Evolutionary conservation across 2,113 vertebrate genomes (phyloP).

Genomic region (Hemibagrus wyckioides): DNA sequence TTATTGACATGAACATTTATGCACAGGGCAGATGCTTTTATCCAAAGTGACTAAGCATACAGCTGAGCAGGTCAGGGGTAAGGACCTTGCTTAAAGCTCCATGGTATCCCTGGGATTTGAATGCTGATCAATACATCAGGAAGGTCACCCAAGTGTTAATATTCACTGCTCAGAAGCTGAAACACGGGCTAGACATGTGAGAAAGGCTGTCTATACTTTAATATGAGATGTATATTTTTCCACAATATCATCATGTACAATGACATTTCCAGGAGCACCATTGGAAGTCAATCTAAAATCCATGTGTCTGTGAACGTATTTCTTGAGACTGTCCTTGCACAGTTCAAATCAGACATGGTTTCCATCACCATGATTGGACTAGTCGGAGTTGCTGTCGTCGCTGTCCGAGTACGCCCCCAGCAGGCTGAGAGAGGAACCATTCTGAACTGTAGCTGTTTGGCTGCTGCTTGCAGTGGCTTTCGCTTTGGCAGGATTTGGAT

Average conservation of each 20-base stretch:
- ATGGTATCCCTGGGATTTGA: background rate
- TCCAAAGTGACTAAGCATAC: background rate
- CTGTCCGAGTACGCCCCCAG: conserved; percentile 78
- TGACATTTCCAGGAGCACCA: background rate
- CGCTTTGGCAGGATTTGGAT: background rate
- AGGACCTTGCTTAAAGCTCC: background rate
- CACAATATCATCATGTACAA: background rate
- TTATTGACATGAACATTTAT: background rate
- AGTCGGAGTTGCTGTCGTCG: conserved; percentile 66
- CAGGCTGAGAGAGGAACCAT: conserved; percentile 75
- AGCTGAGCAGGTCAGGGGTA: background rate
- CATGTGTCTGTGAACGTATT: background rate
- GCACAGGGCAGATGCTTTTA: background rate
- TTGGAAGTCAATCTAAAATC: background rate
- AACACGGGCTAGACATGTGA: background rate
- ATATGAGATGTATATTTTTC: background rate
- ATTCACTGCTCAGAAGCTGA: background rate
- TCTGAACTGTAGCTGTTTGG: conserved; percentile 43
- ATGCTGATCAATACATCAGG: background rate
- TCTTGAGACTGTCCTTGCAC: background rate
- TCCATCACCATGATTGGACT: background rate
- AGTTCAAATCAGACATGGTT: background rate
- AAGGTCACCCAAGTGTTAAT: background rate
- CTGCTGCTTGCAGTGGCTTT: background rate
- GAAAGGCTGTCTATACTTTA: background rate